Evolutionary conservation across 2,888 invertebrate genomes (phyloP), one percentile per base, ranked within the genome.

Genomic region (Acanthosepion esculentum): DNA sequence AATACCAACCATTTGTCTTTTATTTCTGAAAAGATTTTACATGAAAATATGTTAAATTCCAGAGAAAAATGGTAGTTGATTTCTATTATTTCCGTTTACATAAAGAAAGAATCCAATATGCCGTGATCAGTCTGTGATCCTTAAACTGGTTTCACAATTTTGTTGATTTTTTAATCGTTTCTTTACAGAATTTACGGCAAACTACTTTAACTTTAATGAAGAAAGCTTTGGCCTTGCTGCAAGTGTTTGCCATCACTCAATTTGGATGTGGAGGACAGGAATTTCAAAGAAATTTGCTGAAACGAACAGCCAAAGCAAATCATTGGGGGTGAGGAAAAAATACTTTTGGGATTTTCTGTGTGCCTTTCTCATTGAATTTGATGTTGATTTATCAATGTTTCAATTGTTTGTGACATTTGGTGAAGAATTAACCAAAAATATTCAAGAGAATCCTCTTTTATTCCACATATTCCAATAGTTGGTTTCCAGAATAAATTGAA

Each of bases 141-240:
- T 2, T 3, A 41, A 41, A 41, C 41, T 41, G 1, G 41, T 41
- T 41, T 41, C 41, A 41, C 12, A 91, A 41, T 91, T 20, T 50
- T 94, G 41, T 94, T 50, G 50, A 8, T 48, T 48, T 94, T 7
- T 15, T 4, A n/a, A 5, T 59, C 33, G 20, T 95, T 94, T 50
- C 20, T 59, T 53, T 93, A 33, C 94, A 96, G 95, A 95, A 96
- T 95, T 93, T 96, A 12, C 96, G 96, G 26, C 96, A 97, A 33
- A 95, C 96, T 26, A 96, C 96, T 41, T 94, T 96, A 64, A 94
- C 96, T 3, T 96, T 99, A 92, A 98, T 99, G 97, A 98, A 98
- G 96, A 98, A 99, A 97, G 99, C 99, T 0, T 98, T 99, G 33
- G 98, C 99, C 33, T 98, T 99, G 55, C 98, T 99, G 97, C 99